Conservation (phyloP, 2,888 invertebrate species). For the Thymelicus acteon region DNA sequence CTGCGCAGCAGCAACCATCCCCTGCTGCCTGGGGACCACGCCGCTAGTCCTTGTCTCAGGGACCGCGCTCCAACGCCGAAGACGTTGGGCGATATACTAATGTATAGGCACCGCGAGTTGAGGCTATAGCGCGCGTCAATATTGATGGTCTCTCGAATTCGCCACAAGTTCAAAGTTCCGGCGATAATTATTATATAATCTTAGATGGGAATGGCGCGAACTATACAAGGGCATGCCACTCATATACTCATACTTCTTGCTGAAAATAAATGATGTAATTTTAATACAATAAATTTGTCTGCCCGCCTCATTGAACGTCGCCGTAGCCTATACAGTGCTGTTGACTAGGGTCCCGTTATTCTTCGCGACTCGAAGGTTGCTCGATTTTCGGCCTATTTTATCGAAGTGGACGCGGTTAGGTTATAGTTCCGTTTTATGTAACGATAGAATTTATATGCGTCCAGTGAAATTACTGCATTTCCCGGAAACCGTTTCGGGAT, state of each 20-base stretch:
- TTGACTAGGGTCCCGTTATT: background rate
- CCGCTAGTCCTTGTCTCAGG: slow-evolving; percentile 64
- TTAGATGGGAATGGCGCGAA: background rate
- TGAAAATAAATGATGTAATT: background rate
- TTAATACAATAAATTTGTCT: background rate
- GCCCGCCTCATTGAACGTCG: background rate
- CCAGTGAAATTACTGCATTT: slow-evolving; percentile 47
- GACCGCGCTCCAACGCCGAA: background rate
- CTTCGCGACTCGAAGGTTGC: slow-evolving; percentile 11
- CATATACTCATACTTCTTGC: background rate
- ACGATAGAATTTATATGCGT: slow-evolving; percentile 44
- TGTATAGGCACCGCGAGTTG: background rate
- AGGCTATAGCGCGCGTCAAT: too few relatives aligned
- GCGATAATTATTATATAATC: too few relatives aligned
- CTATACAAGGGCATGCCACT: background rate
- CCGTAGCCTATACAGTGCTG: background rate
- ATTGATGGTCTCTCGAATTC: too few relatives aligned
- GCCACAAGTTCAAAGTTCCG: too few relatives aligned
- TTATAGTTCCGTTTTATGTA: slow-evolving; percentile 34
- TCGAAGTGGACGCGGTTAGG: slow-evolving; percentile 29
- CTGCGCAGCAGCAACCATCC: slow-evolving; percentile 72
- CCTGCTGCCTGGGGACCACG: slow-evolving; percentile 87
- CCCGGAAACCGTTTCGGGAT: slow-evolving; percentile 22
- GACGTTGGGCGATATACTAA: background rate
- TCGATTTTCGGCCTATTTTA: slow-evolving; percentile 35